Evolutionary conservation across 2,888 invertebrate genomes (phyloP).

Genomic region (Chesias legatella): DNA sequence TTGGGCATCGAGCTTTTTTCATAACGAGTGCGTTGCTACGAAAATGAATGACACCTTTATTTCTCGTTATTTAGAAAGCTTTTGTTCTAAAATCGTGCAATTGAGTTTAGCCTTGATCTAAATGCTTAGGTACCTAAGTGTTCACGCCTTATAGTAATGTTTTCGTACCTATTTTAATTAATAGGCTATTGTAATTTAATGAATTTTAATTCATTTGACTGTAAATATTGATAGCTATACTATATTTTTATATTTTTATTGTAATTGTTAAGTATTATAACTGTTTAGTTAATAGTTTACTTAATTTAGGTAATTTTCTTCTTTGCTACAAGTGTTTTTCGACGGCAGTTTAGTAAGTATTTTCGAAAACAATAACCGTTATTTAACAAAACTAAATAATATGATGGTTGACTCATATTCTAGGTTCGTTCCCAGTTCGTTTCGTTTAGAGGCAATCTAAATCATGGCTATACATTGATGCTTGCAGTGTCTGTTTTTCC

Average conservation of each 20-base stretch:
- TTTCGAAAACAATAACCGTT: too few relatives aligned
- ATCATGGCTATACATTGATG: too few relatives aligned
- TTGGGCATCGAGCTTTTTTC: conserved; percentile 37
- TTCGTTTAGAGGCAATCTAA: too few relatives aligned
- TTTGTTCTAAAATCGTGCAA: conserved; percentile 32
- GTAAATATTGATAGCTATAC: conserved; percentile 75
- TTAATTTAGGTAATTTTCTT: conserved; percentile 53
- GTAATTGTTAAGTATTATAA: conserved; percentile 56
- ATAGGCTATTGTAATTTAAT: conserved; percentile 51
- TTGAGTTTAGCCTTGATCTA: conserved; percentile 34
- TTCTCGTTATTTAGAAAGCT: conserved; percentile 36
- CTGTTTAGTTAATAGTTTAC: conserved; percentile 46
- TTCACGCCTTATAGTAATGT: conserved; percentile 46
- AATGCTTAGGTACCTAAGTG: conserved; percentile 43
- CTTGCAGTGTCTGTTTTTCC: too few relatives aligned
- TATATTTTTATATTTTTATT: conserved; percentile 76
- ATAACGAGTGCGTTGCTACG: conserved; percentile 27
- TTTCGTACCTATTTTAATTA: conserved; percentile 37
- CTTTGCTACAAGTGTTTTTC: conserved; percentile 56
- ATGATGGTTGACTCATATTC: too few relatives aligned
- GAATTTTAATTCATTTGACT: conserved; percentile 55
- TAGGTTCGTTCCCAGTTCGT: too few relatives aligned
- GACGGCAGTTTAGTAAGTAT: conserved; percentile 4
- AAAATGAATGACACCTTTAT: conserved; percentile 14
- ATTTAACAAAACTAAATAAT: too few relatives aligned